phyloP scores from a whole-genome alignment of 37 sponge, comb jelly and placozoan genomes.

The Cladorhizidae sp. region DNA sequence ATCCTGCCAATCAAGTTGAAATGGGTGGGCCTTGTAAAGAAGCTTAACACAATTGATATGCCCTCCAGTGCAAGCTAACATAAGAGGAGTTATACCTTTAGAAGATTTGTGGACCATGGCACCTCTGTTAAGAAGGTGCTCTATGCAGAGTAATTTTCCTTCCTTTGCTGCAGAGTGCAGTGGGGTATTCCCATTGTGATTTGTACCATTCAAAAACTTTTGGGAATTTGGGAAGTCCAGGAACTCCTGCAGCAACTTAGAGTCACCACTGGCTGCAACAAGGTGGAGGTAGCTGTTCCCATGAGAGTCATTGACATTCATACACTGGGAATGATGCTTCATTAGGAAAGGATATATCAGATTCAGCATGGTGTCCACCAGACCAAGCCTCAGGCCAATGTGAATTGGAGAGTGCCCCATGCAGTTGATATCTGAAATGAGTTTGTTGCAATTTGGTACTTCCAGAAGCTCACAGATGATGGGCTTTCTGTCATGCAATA shows the following conservation, averaged over 20 bases:
- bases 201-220: constrained; percentile 63
- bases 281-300: constrained; percentile 70
- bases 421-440: constrained; percentile 31
- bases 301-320: constrained; percentile 26
- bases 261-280: constrained; percentile 60
- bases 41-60: constrained; percentile 36
- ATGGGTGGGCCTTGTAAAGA: constrained; percentile 59
- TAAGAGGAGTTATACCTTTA: constrained; percentile 67
- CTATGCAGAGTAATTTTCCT: constrained; percentile 62
- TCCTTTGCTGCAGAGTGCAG: constrained; percentile 72
- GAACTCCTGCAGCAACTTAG: constrained; percentile 27
- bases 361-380: constrained; percentile 6
- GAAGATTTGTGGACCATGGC: constrained; percentile 70
- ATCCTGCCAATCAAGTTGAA: constrained; percentile 53
- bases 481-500: constrained; percentile 16
- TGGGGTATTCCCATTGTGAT: constrained; percentile 63
- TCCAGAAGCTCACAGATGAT: constrained; percentile 25
- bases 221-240: constrained; percentile 19
- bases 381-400: constrained; percentile 18
- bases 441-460: constrained; percentile 9
- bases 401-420: constrained; percentile 50
- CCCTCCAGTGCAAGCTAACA: constrained; percentile 51
- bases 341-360: constrained; percentile 10
- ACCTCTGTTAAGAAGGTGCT: constrained; percentile 74
- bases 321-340: constrained; percentile 1